Evolutionary conservation across 2,113 vertebrate species (phyloP).

Genomic region (Jacana jacana): DNA sequence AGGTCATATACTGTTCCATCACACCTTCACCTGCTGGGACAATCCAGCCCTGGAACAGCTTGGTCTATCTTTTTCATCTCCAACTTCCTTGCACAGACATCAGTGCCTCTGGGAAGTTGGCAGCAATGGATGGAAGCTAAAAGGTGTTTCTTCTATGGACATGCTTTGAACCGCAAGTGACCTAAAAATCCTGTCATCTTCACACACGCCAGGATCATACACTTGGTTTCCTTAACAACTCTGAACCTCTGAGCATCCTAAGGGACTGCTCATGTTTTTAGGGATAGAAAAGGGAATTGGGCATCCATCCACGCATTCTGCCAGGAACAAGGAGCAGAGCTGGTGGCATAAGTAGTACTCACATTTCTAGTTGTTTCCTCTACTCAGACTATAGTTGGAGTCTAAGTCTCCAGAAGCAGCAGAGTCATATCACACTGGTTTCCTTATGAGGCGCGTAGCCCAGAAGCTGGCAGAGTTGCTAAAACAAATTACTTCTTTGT

Average conservation of each 20-base stretch:
- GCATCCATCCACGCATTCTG: neutral
- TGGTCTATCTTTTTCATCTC: neutral
- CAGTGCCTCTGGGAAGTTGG: neutral
- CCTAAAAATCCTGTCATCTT: neutral
- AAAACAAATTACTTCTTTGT: slow-evolving; percentile 9
- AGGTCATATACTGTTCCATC: neutral
- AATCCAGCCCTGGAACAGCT: neutral
- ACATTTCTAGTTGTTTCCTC: neutral
- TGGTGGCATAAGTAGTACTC: neutral
- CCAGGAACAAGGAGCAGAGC: neutral
- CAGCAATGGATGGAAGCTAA: neutral
- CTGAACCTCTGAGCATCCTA: neutral
- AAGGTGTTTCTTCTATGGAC: neutral
- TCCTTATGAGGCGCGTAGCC: neutral
- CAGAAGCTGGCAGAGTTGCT: slow-evolving; percentile 6
- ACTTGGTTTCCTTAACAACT: neutral
- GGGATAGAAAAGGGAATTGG: neutral
- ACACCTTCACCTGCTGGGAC: neutral
- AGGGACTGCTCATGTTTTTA: neutral
- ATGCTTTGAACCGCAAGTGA: neutral
- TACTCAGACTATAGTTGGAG: neutral
- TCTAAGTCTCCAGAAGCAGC: neutral
- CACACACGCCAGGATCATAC: fast-evolving
- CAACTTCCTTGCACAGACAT: neutral
- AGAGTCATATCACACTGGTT: neutral